Conservation (phyloP, 2,113 vertebrate species). For the Vanacampus margaritifer region DNA sequence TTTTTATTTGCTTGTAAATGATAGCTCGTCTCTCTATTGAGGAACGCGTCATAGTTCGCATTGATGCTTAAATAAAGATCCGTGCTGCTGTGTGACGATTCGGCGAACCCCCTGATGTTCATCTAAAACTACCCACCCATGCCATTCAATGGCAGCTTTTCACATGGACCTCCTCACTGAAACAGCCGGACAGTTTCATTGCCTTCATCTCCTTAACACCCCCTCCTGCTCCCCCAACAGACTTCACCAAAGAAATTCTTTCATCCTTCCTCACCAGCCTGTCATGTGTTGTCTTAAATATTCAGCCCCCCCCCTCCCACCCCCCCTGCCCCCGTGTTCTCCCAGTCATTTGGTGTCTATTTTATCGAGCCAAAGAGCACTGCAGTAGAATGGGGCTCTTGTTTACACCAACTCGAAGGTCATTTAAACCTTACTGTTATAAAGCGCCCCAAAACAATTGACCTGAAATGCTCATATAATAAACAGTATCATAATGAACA, state of each 20-base stretch:
- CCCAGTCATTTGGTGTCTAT: conserved; percentile 28
- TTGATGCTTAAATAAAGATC: conserved; percentile 5
- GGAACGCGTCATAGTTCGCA: conserved; percentile 46
- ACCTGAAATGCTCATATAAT: not conserved
- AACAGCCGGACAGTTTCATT: not conserved
- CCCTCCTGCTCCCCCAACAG: not conserved
- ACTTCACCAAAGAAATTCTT: conserved; percentile 29
- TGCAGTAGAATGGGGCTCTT: conserved; percentile 37
- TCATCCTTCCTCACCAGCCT: conserved; percentile 26
- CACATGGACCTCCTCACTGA: conserved; percentile 49
- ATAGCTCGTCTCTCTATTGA: conserved; percentile 33
- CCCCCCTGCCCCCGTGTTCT: conserved; percentile 49
- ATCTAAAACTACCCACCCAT: conserved; percentile 37
- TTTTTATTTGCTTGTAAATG: conserved; percentile 30
- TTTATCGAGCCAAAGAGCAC: conserved; percentile 38
- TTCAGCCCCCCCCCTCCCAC: conserved; percentile 57
- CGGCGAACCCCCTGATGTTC: not conserved
- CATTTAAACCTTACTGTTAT: not conserved
- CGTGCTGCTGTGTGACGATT: not conserved
- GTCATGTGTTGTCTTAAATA: conserved; percentile 53
- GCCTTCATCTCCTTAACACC: conserved; percentile 38
- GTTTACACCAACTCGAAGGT: not conserved
- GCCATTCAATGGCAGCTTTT: conserved; percentile 36
- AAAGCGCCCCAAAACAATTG: not conserved
- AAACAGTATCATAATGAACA: not conserved